These are phyloP conservation scores for Colletes collaris DNA, from an alignment of 2,888 invertebrate genomes.

Conservation along the genomic window DNA sequence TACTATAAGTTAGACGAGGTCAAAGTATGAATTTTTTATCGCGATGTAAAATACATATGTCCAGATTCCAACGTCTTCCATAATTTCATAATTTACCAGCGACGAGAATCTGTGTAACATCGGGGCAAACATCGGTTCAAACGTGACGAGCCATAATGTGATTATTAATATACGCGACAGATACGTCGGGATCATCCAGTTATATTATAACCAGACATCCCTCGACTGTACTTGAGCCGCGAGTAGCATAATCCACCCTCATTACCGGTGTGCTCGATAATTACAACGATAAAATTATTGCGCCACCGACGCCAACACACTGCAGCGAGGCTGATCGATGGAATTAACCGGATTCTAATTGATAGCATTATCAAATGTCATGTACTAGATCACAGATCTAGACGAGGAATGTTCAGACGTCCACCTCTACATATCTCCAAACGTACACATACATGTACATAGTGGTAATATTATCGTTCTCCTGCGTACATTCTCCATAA, in stretches of 20 bases:
- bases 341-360: slow-evolving; percentile 34
- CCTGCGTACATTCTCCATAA: too few species aligned
- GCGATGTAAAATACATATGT: too few species aligned
- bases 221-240: slow-evolving; percentile 25
- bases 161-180: slow-evolving; percentile 34
- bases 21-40: too few species aligned
- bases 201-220: slow-evolving; percentile 36
- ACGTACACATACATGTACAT: too few species aligned
- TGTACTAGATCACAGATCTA: not conserved
- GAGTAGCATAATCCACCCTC: slow-evolving; percentile 46
- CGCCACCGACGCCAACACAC: slow-evolving; percentile 17
- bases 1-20: too few species aligned
- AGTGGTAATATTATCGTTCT: too few species aligned
- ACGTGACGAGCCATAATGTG: slow-evolving; percentile 28
- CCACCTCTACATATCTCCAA: too few species aligned
- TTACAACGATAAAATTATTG: slow-evolving; percentile 55
- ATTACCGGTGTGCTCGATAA: slow-evolving; percentile 43
- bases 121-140: not conserved
- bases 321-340: slow-evolving; percentile 46
- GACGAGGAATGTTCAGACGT: not conserved
- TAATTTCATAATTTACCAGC: not conserved
- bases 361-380: slow-evolving; percentile 51
- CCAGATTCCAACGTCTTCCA: too few species aligned
- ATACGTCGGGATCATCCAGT: slow-evolving; percentile 20
- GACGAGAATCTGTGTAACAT: not conserved